A percentile compares a stretch with the other conserved stretches of the same genome.
Conservation (phyloP, 1,140 invertebrate species). For the Monochamus saltuarius region DNA sequence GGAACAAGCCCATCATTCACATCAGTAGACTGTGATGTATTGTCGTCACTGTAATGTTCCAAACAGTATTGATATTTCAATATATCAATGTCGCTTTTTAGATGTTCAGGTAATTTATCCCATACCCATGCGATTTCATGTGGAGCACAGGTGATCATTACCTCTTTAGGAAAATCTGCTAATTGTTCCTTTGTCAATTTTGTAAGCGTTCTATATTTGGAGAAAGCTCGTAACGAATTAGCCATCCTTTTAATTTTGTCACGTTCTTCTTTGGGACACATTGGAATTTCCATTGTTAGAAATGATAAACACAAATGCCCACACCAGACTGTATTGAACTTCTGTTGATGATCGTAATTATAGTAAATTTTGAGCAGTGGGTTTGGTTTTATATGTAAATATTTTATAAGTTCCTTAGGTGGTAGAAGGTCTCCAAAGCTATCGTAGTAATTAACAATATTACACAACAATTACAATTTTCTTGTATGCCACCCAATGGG, state of each 20-base stretch:
- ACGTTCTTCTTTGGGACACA: not conserved
- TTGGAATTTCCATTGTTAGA: conserved; percentile 18
- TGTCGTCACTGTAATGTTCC: not conserved
- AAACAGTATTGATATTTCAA: not conserved
- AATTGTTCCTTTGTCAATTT: too few species aligned
- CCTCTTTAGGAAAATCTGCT: too few species aligned
- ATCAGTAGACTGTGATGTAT: not conserved
- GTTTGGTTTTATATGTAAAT: conserved; percentile 30
- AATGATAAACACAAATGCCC: conserved; percentile 36
- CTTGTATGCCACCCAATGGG: conserved; percentile 49
- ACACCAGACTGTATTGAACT: conserved; percentile 30
- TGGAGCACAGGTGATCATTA: too few species aligned
- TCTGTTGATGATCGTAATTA: conserved; percentile 27
- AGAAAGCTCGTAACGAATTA: conserved; percentile 1
- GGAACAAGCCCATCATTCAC: not conserved
- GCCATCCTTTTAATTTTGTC: not conserved
- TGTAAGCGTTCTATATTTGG: too few species aligned
- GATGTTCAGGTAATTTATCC: not conserved
- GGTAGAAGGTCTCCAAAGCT: conserved; percentile 45
- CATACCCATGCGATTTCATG: too few species aligned
- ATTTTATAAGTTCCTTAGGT: conserved; percentile 31
- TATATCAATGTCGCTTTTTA: conserved; percentile 3
- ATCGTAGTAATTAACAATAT: conserved; percentile 35
- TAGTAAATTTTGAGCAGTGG: conserved; percentile 20
- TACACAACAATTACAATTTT: conserved; percentile 41